These are phyloP conservation scores for Reinhardtius hippoglossoides DNA, from an alignment of 2,113 vertebrate species.

Conservation along the genomic window DNA sequence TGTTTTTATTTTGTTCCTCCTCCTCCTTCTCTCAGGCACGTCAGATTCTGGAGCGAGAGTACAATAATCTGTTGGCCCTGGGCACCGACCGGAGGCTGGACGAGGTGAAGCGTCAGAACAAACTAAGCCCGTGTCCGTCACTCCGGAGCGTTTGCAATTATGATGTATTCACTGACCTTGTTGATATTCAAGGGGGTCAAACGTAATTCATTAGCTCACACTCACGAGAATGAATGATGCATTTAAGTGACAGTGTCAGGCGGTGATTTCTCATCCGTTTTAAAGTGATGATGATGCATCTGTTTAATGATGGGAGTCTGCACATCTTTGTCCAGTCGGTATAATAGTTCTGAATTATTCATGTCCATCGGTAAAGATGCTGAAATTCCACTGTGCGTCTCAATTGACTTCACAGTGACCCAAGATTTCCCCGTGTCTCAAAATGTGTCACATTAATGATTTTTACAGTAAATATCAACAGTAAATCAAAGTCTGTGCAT, in stretches of 20 bases:
- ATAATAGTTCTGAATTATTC: neutral
- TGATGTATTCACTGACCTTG: too few relatives aligned
- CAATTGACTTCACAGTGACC: too few relatives aligned
- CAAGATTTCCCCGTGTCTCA: too few relatives aligned
- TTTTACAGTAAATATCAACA: too few relatives aligned
- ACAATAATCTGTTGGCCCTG: constrained; percentile 98
- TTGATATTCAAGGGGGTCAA: neutral
- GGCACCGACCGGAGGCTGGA: constrained; percentile 96
- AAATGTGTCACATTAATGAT: too few relatives aligned
- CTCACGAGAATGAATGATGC: neutral
- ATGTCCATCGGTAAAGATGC: neutral
- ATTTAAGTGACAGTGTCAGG: neutral
- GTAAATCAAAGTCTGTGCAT: too few relatives aligned
- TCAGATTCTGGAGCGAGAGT: constrained; percentile 98
- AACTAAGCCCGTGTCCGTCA: too few relatives aligned
- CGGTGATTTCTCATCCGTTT: too few relatives aligned
- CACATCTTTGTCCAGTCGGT: neutral
- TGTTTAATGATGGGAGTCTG: neutral
- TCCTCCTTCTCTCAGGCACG: constrained; percentile 85
- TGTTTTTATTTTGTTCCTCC: neutral
- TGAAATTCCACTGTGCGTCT: neutral
- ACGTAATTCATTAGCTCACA: neutral
- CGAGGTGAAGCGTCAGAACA: neutral
- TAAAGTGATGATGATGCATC: too few relatives aligned
- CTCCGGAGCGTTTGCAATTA: too few relatives aligned